Evolutionary conservation across 2,888 invertebrate species (phyloP).

Genomic region (Ligdia adustata): DNA sequence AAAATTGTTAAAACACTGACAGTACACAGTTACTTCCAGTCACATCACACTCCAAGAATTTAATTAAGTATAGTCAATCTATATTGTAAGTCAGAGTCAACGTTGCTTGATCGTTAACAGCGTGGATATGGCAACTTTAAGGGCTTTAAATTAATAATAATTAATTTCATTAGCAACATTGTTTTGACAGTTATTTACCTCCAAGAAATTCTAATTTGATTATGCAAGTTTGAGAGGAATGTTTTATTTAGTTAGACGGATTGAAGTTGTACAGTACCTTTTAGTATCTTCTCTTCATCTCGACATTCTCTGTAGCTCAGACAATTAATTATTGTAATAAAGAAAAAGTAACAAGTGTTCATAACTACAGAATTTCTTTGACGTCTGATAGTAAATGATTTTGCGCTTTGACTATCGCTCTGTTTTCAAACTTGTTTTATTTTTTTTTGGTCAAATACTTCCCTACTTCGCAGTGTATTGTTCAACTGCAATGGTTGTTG

Average conservation of each 20-base stretch:
- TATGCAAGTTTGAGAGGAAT: slow-evolving; percentile 23
- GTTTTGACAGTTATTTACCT: slow-evolving; percentile 25
- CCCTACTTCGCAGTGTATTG: no score
- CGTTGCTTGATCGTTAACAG: not conserved
- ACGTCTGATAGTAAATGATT: slow-evolving; percentile 44
- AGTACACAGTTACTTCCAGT: no score
- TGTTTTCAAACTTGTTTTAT: slow-evolving; percentile 41
- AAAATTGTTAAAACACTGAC: no score
- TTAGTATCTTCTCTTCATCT: slow-evolving; percentile 76
- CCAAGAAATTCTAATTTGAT: slow-evolving; percentile 18
- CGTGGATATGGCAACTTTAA: not conserved
- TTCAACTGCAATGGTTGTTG: no score
- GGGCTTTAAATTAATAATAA: slow-evolving; percentile 14
- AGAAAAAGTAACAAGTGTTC: slow-evolving; percentile 36
- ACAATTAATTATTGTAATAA: slow-evolving; percentile 39
- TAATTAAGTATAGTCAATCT: no score
- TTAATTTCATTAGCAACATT: slow-evolving; percentile 19
- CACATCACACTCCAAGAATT: no score
- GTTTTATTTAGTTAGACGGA: slow-evolving; percentile 20
- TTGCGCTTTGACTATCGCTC: slow-evolving; percentile 39
- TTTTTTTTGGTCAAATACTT: slow-evolving; percentile 14
- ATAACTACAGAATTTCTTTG: slow-evolving; percentile 43
- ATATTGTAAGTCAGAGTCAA: not conserved
- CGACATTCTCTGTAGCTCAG: slow-evolving; percentile 50
- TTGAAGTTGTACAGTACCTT: slow-evolving; percentile 53